Evolutionary conservation across 23 tunicate species (phyloP).

Genomic region (Halocynthia roretzi): DNA sequence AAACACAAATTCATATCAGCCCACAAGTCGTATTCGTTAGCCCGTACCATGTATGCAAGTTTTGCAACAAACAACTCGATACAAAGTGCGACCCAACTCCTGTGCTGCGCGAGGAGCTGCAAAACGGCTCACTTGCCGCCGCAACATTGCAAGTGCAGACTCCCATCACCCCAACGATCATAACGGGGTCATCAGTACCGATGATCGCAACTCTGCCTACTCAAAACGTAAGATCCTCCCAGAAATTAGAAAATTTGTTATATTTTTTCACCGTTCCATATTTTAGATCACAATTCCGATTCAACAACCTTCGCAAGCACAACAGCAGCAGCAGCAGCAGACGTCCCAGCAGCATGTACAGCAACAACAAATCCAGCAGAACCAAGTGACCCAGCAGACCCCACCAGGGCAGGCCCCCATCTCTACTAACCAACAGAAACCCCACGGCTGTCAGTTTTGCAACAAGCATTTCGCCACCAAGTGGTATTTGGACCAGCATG

Average conservation of each 20-base stretch:
- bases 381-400: slow-evolving; percentile 19
- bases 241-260: neutral
- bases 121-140: slow-evolving; percentile 15
- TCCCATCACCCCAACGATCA: slow-evolving; percentile 16
- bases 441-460: slow-evolving; percentile 77
- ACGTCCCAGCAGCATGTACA: neutral
- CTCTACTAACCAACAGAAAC: slow-evolving; percentile 21
- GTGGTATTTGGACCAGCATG: slow-evolving; percentile 96
- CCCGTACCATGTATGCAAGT: slow-evolving; percentile 90
- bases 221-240: slow-evolving; percentile 9
- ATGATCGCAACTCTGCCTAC: slow-evolving; percentile 13
- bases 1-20: slow-evolving; percentile 19
- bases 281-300: slow-evolving; percentile 24
- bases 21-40: slow-evolving; percentile 58
- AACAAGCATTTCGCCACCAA: slow-evolving; percentile 90
- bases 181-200: slow-evolving; percentile 12
- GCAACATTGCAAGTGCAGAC: slow-evolving; percentile 14
- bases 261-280: neutral
- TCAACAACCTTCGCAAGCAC: slow-evolving; percentile 18
- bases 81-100: slow-evolving; percentile 75
- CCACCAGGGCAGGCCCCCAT: neutral
- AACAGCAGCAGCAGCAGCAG: slow-evolving; percentile 52
- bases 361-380: slow-evolving; percentile 23
- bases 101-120: slow-evolving; percentile 19
- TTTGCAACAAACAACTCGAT: slow-evolving; percentile 83